Percentiles rank a stretch among this genome's conserved stretches.
Conservation (phyloP, 2,113 vertebrate genomes). For the Piaya cayana region DNA sequence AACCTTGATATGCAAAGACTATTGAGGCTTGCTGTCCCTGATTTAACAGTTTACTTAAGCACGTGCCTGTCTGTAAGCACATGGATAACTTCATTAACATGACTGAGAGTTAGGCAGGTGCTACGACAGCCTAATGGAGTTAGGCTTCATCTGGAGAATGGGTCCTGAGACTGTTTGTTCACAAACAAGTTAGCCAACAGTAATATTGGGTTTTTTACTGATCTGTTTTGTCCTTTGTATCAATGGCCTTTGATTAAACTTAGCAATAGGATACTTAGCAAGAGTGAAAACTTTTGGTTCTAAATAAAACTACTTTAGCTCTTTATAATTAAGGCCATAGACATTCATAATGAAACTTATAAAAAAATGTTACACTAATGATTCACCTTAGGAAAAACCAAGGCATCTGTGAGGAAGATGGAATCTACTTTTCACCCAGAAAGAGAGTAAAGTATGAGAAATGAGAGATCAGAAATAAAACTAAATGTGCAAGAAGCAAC, state of each 20-base stretch:
- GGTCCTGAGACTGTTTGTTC: conserved; percentile 15
- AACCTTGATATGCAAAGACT: not conserved
- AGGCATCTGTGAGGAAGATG: not conserved
- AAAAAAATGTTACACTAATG: not conserved
- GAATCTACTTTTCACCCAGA: not conserved
- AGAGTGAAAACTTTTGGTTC: not conserved
- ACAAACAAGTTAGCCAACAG: conserved; percentile 25
- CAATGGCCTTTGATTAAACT: not conserved
- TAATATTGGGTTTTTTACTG: not conserved
- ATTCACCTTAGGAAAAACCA: not conserved
- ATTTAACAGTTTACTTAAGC: conserved; percentile 60
- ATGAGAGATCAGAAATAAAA: not conserved
- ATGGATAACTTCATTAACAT: conserved; percentile 58
- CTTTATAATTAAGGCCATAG: not conserved
- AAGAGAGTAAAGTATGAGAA: not conserved
- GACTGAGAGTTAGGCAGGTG: conserved; percentile 40
- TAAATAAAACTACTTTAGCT: not conserved
- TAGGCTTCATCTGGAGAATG: conserved; percentile 13
- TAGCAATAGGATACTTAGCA: not conserved
- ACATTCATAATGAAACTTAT: not conserved
- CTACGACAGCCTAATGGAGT: conserved; percentile 45
- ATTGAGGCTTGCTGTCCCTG: conserved; percentile 14
- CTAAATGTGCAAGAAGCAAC: not conserved
- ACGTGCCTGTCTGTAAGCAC: conserved; percentile 17
- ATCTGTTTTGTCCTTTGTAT: not conserved